Conservation (phyloP, 2,888 invertebrate species). For the Chrysina gloriosa region DNA sequence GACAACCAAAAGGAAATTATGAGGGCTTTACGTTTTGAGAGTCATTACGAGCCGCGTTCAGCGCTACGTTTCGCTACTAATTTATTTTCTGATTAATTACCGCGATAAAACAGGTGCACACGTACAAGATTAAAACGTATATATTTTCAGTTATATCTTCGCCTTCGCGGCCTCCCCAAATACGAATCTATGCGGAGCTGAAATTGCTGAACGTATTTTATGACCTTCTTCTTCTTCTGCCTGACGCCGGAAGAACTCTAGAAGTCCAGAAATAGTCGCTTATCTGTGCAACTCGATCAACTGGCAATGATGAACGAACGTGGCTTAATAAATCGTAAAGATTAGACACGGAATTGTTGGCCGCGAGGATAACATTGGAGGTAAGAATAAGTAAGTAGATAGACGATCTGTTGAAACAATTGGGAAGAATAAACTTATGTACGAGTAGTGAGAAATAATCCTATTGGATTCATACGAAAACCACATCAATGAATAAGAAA, state of each 20-base stretch:
- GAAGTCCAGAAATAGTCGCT: neutral
- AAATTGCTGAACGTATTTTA: neutral
- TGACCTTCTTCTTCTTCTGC: neutral
- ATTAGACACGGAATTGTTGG: neutral
- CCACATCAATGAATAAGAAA: too few relatives aligned
- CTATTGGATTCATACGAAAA: too few relatives aligned
- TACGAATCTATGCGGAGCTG: slow-evolving; percentile 2
- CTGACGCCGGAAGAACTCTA: neutral
- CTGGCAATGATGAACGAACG: neutral
- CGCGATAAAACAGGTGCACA: slow-evolving; percentile 59
- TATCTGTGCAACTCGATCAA: neutral
- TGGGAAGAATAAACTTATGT: too few relatives aligned
- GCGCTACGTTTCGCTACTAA: slow-evolving; percentile 56
- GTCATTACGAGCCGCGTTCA: slow-evolving; percentile 56
- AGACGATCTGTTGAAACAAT: neutral
- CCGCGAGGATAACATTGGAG: neutral
- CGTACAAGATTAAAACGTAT: slow-evolving; percentile 58
- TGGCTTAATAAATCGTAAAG: neutral
- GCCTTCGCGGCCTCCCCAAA: neutral
- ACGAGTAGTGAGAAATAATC: too few relatives aligned
- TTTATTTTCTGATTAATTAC: slow-evolving; percentile 61
- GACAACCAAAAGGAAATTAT: slow-evolving; percentile 51
- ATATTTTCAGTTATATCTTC: slow-evolving; percentile 54
- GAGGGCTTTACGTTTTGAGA: slow-evolving; percentile 59
- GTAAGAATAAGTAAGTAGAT: neutral